Percentiles rank a stretch among this genome's conserved stretches.
Evolutionary conservation across 2,888 invertebrate genomes (phyloP).

Genomic region (Agrotis exclamationis): DNA sequence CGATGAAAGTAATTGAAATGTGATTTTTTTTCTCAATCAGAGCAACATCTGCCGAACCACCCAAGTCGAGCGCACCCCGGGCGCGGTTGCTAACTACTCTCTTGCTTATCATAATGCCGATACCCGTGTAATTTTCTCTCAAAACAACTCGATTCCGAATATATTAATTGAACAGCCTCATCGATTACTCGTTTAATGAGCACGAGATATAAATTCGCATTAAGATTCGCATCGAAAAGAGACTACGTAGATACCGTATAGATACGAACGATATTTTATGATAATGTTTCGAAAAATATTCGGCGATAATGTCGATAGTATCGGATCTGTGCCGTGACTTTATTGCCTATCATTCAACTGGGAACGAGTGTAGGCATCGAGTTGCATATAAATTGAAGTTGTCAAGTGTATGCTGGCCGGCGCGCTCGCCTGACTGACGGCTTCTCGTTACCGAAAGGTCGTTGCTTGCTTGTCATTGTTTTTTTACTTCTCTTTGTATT

Average conservation of each 20-base stretch:
- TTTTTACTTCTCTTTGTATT: slow-evolving; percentile 75
- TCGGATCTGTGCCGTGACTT: slow-evolving; percentile 66
- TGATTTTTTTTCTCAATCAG: slow-evolving; percentile 78
- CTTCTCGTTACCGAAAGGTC: slow-evolving; percentile 88
- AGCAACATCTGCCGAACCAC: slow-evolving; percentile 80
- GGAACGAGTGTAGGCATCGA: slow-evolving; percentile 73
- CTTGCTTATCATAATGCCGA: slow-evolving; percentile 58
- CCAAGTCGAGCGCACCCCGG: slow-evolving; percentile 71
- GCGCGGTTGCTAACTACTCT: slow-evolving; percentile 54
- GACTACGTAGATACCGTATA: slow-evolving; percentile 47
- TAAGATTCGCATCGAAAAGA: slow-evolving; percentile 56
- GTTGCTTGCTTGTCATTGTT: slow-evolving; percentile 78
- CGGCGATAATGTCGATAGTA: slow-evolving; percentile 60
- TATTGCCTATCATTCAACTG: slow-evolving; percentile 74
- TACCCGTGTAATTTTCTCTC: slow-evolving; percentile 72
- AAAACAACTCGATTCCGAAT: slow-evolving; percentile 68
- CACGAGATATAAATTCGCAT: slow-evolving; percentile 65
- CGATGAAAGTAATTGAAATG: slow-evolving; percentile 80
- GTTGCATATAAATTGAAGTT: slow-evolving; percentile 86
- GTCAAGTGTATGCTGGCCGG: slow-evolving; percentile 74
- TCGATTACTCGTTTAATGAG: slow-evolving; percentile 69
- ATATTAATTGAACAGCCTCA: slow-evolving; percentile 70
- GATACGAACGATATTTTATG: slow-evolving; percentile 42
- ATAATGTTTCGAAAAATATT: slow-evolving; percentile 55
- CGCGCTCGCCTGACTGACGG: slow-evolving; percentile 80